Percentiles rank a stretch among this genome's conserved stretches.
Conservation (phyloP, 2,797 vertebrate genomes). For the Pseudotriccus pelzelni region DNA sequence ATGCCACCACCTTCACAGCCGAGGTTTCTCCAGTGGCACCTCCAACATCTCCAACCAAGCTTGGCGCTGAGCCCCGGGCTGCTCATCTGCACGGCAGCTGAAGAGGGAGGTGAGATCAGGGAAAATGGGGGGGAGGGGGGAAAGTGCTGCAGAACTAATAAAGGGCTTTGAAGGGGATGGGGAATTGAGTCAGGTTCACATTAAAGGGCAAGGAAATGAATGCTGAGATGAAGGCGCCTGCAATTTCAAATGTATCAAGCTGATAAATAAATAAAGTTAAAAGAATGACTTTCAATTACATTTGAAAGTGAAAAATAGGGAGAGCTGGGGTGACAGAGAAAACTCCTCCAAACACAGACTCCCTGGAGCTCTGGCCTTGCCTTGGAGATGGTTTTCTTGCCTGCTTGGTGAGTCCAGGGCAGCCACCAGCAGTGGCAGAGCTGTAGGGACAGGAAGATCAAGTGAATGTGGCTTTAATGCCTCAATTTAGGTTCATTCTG, state of each 20-base stretch:
- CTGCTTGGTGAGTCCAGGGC: not conserved
- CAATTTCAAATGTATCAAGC: not conserved
- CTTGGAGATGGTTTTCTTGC: not conserved
- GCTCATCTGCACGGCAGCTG: not conserved
- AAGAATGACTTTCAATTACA: conserved; percentile 29
- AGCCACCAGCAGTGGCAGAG: not conserved
- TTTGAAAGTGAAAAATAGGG: not conserved
- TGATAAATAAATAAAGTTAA: conserved; percentile 44
- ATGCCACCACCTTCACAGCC: not conserved
- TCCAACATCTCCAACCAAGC: not conserved
- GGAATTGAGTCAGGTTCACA: conserved; percentile 32
- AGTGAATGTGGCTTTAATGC: conserved; percentile 18
- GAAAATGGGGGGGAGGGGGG: not conserved
- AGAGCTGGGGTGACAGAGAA: not conserved
- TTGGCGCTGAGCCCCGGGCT: not conserved
- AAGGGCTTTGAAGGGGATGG: conserved; percentile 30
- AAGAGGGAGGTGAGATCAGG: not conserved
- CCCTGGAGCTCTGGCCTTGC: not conserved
- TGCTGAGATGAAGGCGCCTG: conserved; percentile 19
- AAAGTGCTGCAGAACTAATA: not conserved
- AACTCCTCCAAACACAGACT: not conserved
- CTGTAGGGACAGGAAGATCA: conserved; percentile 16
- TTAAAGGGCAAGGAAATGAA: conserved; percentile 36
- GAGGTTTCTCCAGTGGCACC: accelerated
- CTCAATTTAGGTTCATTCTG: conserved; percentile 65